Base-by-base conservation (phyloP, 2,797 vertebrate species). In the Cyclura pinguis region DNA sequence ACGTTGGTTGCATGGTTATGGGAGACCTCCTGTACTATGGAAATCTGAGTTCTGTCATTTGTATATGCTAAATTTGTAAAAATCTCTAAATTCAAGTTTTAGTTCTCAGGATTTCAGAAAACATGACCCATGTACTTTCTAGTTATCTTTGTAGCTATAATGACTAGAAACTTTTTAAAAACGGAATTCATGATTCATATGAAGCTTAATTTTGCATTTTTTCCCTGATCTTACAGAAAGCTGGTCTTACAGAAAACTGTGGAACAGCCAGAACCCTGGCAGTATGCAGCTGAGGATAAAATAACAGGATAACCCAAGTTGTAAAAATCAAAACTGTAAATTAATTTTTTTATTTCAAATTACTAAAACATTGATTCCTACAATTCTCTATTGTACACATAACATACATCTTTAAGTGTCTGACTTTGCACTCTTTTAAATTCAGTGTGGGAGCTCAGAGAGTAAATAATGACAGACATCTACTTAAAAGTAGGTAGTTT, bases 401-500 rank as follows among this genome's bases (percentile, higher is more conserved):
- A 29, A 73, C 62, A 76, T 16, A 78, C 81, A 76, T 92, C 59
- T 88, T 90, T 80, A 88, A 50, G 32, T 84, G 57, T 77, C 52
- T 88, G 91, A 80, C 32, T 78, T 7, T 81, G 52, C 20, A 64
- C 80, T 89, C 90, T 90, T 92, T 59, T 87, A 90, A 92, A 88
- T 29, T 89, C 2, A 20, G 78, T 89, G 92, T 93, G 69, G 87
- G 62, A 42, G 84, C 83, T 47, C n/a, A 81, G 20, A 87, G 85
- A 93, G 74, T 55, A 95, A 93, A 69, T 87, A 73, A 83, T 84
- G 89, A 89, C 67, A 88, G 72, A 3, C 7, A 38, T 27, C 82
- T 92, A 2, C 55, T 12, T 29, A 91, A 83, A 87, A 93, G 57
- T 1, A 90, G 87, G 86, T 89, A 3, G 42, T 94, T 90, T 93